Base-by-base conservation (phyloP, 2,113 vertebrate species). In the Circaetus cinerascens region DNA sequence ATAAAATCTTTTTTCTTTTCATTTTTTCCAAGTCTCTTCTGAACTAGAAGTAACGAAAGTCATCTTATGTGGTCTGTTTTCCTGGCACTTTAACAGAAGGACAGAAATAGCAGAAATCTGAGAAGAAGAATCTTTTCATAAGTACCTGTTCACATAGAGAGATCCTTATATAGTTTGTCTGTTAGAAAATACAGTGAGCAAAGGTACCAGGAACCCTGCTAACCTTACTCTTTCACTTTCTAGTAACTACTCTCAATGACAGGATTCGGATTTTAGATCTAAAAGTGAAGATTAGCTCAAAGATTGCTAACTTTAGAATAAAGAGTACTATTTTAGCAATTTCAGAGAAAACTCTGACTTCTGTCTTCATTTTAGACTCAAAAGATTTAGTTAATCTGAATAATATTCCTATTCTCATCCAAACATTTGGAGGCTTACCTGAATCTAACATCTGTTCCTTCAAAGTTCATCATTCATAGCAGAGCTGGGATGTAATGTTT, bases 61-160 rank as follows among this genome's bases (percentile, higher is more conserved):
- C 56, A 75, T 91, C 32, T 96, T 86, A 93, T 78, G 77, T 75
- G 66, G 60, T 92, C 91, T 95, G 69, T 89, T 95, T 95, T 96
- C 83, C 66, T 97, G 76, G 91, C 48, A 75, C n/a, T 94, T 89
- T 72, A 93, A 76, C 45, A 89, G 95, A 64, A 84, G 62, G 36
- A 90, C 84, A 95, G 73, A 92, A 89, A 80, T 77, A 95, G 60
- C 7, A 1, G 86, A 95, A 91, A 95, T 74, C 38, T 68, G 83
- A 96, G 88, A 80, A 73, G 46, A 67, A 76, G 5, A 56, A 64
- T 64, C 53, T 87, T 92, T 87, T 91, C 34, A 18, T 81, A 87
- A 89, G 51, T 57, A 50, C 60, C 81, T 88, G 56, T 43, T 87
- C 36, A 22, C 46, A 87, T 46, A 63, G 20, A 66, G 63, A 50